Evolutionary conservation across 2,797 vertebrate species (phyloP), one percentile per base, ranked within the genome.

Genomic region (Pangasius macronema): DNA sequence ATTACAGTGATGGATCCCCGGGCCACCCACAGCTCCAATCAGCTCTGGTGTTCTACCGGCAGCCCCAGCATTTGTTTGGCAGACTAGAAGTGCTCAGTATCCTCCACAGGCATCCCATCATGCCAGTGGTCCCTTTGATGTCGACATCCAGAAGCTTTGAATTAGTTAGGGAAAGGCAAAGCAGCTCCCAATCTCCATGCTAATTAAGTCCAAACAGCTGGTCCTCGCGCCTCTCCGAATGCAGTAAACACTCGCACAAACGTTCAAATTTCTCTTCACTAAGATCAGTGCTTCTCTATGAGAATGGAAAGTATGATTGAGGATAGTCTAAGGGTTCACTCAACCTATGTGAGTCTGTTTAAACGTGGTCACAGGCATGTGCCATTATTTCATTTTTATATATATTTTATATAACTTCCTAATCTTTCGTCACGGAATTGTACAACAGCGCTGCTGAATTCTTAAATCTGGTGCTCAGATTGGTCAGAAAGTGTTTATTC

Each of bases 171-270:
- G 67, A 90, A 86, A 90, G 67, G 42, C 81, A 61, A 83, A 89
- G 83, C 73, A 82, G 88, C 65, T 86, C 87, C 80, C 77, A 87
- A 88, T 87, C 83, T 88, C 67, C 85, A 84, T 88, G 79, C 90
- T 90, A 89, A 91, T 90, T 87, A 91, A 86, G 86, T 87, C 85
- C 83, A 85, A 90, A 89, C 91, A 91, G 90, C 86, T 91, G 89
- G 85, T 81, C 85, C 85, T 86, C 75, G 1, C 61, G 57, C 61
- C 83, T 82, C 63, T 75, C 22, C 3, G 42, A 75, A 90, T 75
- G 67, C 72, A 84, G 36, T 67, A 87, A 87, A 83, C 80, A 90
- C 84, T 85, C 33, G 46, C 42, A 67, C 72, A 57, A 53, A 82
- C 27, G 14, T 42, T 42, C 36, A 42, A 24, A 81, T 65, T 82